A percentile compares a stretch with the other conserved stretches of the same genome.
Conservation (phyloP, 2,888 invertebrate genomes). For the Celastrina argiolus region DNA sequence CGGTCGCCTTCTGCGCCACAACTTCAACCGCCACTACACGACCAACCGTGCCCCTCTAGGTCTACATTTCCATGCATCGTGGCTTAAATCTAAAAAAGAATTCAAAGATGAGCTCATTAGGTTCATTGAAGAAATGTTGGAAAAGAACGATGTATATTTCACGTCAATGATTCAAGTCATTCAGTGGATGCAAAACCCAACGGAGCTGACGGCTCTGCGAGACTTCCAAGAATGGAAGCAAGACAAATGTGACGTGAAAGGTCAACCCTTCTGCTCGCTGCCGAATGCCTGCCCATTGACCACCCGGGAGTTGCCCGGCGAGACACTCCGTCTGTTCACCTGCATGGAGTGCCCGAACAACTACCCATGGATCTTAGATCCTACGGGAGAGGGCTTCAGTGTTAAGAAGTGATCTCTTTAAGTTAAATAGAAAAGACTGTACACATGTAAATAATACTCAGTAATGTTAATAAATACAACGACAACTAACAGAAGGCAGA, state of each 20-base stretch:
- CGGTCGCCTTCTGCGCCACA: slow-evolving; percentile 91
- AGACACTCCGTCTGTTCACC: slow-evolving; percentile 93
- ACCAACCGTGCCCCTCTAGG: slow-evolving; percentile 95
- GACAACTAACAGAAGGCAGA: slow-evolving; percentile 45
- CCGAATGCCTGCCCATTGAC: slow-evolving; percentile 94
- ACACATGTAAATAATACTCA: slow-evolving; percentile 78
- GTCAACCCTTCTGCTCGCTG: slow-evolving; percentile 93
- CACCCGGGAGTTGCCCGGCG: slow-evolving; percentile 93
- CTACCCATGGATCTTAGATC: slow-evolving; percentile 96
- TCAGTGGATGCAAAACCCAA: slow-evolving; percentile 97
- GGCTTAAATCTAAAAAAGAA: slow-evolving; percentile 96
- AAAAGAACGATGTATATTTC: slow-evolving; percentile 93
- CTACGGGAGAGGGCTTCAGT: slow-evolving; percentile 95
- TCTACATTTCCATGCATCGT: slow-evolving; percentile 95
- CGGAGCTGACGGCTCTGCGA: slow-evolving; percentile 88
- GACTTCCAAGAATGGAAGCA: slow-evolving; percentile 96
- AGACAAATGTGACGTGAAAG: slow-evolving; percentile 95
- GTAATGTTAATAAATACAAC: slow-evolving; percentile 62
- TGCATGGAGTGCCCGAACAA: slow-evolving; percentile 98
- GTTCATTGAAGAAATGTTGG: slow-evolving; percentile 95
- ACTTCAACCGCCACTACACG: slow-evolving; percentile 95
- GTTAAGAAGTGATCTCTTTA: slow-evolving; percentile 84
- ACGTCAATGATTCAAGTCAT: slow-evolving; percentile 94
- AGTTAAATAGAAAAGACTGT: slow-evolving; percentile 72
- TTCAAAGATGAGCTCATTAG: slow-evolving; percentile 93